A percentile compares a stretch with the other conserved stretches of the same genome.
Evolutionary conservation across 1,140 invertebrate species (phyloP).

Genomic region (Drosophila insularis): DNA sequence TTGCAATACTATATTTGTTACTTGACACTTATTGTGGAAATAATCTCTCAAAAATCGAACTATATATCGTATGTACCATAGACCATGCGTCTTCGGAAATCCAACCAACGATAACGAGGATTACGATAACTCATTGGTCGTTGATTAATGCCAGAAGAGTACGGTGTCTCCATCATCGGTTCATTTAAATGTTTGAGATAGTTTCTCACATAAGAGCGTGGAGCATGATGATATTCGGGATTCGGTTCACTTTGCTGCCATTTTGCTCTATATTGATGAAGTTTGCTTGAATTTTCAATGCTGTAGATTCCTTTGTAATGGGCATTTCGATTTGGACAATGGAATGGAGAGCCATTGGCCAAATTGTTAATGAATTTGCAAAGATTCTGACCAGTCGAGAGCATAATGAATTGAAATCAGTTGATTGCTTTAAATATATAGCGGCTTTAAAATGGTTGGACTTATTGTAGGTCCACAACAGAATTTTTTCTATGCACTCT

Average conservation of each 20-base stretch:
- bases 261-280: not conserved
- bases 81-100: slow-evolving; percentile 50
- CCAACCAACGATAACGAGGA: slow-evolving; percentile 49
- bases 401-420: not conserved
- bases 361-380: not conserved
- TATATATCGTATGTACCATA: slow-evolving; percentile 46
- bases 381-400: not conserved
- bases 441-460: not conserved
- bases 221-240: slow-evolving; percentile 52
- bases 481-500: not conserved
- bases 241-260: slow-evolving; percentile 28
- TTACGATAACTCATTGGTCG: slow-evolving; percentile 9
- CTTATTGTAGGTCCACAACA: not conserved
- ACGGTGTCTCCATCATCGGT: not conserved
- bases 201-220: slow-evolving; percentile 34
- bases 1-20: too few species aligned
- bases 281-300: not conserved
- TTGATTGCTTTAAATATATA: not conserved
- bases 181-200: slow-evolving; percentile 31
- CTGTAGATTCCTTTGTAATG: not conserved
- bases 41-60: not conserved
- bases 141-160: not conserved
- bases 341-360: not conserved
- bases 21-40: too few species aligned
- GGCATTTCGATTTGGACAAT: not conserved